Evolutionary conservation across 2,113 vertebrate genomes (phyloP).

Genomic region (Rhombomys opimus): DNA sequence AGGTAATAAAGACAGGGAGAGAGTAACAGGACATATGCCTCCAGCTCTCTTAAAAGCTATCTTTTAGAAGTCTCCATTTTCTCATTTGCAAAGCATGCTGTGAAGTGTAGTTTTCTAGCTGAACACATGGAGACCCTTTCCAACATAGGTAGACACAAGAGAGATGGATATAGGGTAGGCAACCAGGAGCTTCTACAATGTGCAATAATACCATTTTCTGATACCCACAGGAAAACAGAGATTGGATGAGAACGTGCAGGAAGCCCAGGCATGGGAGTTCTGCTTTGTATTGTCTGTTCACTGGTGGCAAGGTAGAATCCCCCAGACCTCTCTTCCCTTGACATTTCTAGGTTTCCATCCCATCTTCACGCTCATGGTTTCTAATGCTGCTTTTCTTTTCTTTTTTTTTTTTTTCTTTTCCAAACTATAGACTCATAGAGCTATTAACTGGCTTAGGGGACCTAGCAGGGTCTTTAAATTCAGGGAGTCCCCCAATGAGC

Average conservation of each 20-base stretch:
- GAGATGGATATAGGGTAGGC: background rate
- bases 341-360: background rate
- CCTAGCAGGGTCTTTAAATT: background rate
- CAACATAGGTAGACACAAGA: background rate
- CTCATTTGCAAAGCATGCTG: background rate
- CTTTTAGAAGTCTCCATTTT: constrained; percentile 7
- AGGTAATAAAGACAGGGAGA: background rate
- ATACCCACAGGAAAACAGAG: background rate
- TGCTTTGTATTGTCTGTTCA: background rate
- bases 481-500: background rate
- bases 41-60: background rate
- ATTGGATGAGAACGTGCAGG: background rate
- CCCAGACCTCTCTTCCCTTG: background rate
- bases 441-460: background rate
- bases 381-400: background rate
- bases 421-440: background rate
- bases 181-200: background rate
- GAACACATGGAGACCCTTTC: background rate
- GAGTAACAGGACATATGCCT: background rate
- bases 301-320: background rate
- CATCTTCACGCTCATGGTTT: background rate
- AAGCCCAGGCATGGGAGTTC: background rate
- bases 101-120: constrained; percentile 22
- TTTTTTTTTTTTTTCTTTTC: background rate
- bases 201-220: background rate